Percentiles rank a stretch among this genome's conserved stretches.
Evolutionary conservation across 1,140 invertebrate species (phyloP).

Genomic region (Sarcophaga peregrina): DNA sequence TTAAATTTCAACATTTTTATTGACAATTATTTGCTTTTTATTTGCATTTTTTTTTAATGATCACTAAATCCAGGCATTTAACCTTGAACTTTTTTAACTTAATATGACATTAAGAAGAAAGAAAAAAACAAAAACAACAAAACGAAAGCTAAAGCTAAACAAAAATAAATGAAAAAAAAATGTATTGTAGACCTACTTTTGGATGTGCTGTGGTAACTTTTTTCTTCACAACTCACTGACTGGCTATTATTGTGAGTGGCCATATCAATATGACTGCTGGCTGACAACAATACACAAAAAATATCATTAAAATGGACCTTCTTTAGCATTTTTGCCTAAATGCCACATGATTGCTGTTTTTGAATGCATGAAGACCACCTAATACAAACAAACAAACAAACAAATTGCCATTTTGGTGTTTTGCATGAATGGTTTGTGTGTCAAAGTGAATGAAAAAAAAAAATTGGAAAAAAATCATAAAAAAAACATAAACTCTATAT

Average conservation of each 20-base stretch:
- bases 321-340: conserved; percentile 7
- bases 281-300: conserved; percentile 19
- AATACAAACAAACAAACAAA: neutral
- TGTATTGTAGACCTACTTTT: conserved; percentile 12
- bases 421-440: conserved; percentile 17
- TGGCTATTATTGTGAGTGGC: neutral
- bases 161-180: too few species aligned
- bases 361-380: neutral
- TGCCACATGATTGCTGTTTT: neutral
- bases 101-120: neutral
- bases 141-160: too few species aligned
- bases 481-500: neutral
- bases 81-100: conserved; percentile 5
- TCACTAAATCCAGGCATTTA: neutral
- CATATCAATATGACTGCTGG: neutral
- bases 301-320: conserved; percentile 25
- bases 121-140: neutral
- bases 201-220: neutral
- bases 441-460: neutral
- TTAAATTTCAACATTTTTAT: neutral
- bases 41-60: neutral
- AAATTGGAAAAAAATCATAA: neutral
- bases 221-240: neutral
- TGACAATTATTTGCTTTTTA: neutral
- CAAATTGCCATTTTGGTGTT: conserved; percentile 20